phyloP scores from a whole-genome alignment of 2,113 vertebrate species.

The Periophthalmodon schlosseri region DNA sequence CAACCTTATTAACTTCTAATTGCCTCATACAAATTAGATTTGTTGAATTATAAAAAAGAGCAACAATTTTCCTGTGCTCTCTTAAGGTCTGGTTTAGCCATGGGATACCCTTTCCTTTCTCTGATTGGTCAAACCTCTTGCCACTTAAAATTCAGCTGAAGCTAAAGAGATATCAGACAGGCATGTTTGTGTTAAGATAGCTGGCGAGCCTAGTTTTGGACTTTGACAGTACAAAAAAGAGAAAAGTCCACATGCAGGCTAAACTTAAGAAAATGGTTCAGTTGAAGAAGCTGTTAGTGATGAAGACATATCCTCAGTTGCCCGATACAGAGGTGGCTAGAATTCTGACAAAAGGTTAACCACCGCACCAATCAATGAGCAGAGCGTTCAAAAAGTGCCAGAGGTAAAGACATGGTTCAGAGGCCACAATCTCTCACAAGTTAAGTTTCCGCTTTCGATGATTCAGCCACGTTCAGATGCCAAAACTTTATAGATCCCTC shows the following conservation, averaged over 20 bases:
- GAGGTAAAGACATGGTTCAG: slow-evolving; percentile 5
- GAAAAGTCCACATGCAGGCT: not conserved
- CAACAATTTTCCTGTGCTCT: not conserved
- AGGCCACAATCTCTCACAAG: not conserved
- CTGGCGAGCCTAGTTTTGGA: not conserved
- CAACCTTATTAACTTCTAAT: not conserved
- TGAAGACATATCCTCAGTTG: not conserved
- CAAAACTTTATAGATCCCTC: not conserved
- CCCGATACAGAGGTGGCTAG: not conserved
- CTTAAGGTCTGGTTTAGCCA: not conserved
- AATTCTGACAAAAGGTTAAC: not conserved
- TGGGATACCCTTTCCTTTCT: not conserved
- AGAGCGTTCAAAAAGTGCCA: not conserved
- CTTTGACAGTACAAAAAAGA: not conserved
- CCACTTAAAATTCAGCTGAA: not conserved
- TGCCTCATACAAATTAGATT: not conserved
- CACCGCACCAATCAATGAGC: not conserved
- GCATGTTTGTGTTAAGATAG: not conserved
- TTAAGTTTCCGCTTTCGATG: not conserved
- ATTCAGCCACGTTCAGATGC: not conserved
- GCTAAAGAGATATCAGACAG: not conserved
- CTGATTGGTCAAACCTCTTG: not conserved
- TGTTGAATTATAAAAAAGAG: not conserved
- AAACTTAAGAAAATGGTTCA: not conserved
- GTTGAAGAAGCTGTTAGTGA: not conserved